These are phyloP conservation scores for Papilio machaon DNA, from an alignment of 1,140 invertebrate species.

Conservation along the genomic window DNA sequence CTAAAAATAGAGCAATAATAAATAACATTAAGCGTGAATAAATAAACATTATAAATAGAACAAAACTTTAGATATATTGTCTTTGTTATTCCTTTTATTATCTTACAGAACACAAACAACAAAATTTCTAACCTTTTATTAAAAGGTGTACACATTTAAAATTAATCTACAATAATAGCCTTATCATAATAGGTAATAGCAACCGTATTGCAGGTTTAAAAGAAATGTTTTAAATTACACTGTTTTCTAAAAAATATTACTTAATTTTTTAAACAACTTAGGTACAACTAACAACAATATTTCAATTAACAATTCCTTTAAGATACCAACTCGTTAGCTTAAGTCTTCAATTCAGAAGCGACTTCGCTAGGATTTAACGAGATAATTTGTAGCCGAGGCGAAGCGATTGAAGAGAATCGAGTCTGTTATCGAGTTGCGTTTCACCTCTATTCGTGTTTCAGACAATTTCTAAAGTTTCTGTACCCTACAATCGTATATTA, in stretches of 20 bases:
- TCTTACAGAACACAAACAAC: too few relatives aligned
- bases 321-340: slow-evolving; percentile 17
- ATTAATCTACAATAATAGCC: too few relatives aligned
- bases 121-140: too few relatives aligned
- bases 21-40: too few relatives aligned
- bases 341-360: slow-evolving; percentile 6
- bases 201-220: too few relatives aligned
- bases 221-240: too few relatives aligned
- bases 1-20: too few relatives aligned
- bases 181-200: too few relatives aligned
- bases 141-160: too few relatives aligned
- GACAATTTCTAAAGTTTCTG: background rate
- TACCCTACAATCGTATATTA: slow-evolving; percentile 16
- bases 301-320: slow-evolving; percentile 1
- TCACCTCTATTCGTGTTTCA: slow-evolving; percentile 10
- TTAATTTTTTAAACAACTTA: slow-evolving; percentile 12
- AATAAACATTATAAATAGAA: too few relatives aligned
- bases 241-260: background rate
- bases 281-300: background rate
- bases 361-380: slow-evolving; percentile 15
- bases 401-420: background rate
- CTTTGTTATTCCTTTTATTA: too few relatives aligned
- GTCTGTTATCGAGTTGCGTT: background rate
- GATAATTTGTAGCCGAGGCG: slow-evolving; percentile 10
- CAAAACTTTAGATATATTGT: too few relatives aligned